Evolutionary conservation across 2,797 vertebrate species (phyloP).

Genomic region (Distichodus sexfasciatus): DNA sequence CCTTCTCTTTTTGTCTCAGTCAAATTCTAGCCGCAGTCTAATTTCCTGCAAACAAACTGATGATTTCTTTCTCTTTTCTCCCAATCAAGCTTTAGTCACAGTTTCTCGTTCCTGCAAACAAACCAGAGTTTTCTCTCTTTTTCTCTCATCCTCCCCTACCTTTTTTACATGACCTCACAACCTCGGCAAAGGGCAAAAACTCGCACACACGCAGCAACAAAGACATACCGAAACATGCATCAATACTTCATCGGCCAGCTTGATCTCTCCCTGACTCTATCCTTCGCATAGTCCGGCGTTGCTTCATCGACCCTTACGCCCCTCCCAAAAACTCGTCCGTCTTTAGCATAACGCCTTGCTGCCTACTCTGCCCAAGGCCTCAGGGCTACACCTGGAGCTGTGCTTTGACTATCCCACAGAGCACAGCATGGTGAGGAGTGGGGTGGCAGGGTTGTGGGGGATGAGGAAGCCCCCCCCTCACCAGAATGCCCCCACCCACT

Average conservation of each 20-base stretch:
- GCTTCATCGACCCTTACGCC: conserved; percentile 49
- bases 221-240: conserved; percentile 1
- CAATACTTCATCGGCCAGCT: conserved; percentile 8
- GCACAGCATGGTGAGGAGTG: conserved; percentile 53
- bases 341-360: conserved; percentile 12
- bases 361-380: conserved; percentile 39
- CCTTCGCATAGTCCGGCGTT: conserved; percentile 47
- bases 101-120: neutral
- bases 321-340: conserved; percentile 1
- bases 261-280: conserved; percentile 25
- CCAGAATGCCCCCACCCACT: too few species aligned
- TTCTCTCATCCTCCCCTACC: neutral
- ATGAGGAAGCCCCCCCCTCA: too few species aligned
- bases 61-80: too few species aligned
- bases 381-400: conserved; percentile 51
- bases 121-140: neutral
- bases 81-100: neutral
- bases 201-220: neutral
- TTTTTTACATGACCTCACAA: neutral
- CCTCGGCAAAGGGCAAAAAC: neutral
- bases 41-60: too few species aligned
- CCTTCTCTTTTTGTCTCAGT: too few species aligned
- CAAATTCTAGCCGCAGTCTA: too few species aligned
- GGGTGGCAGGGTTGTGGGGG: too few species aligned
- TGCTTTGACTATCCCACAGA: conserved; percentile 60